phyloP scores from a whole-genome alignment of 2,113 vertebrate species.

The Emydura subglobosa region DNA sequence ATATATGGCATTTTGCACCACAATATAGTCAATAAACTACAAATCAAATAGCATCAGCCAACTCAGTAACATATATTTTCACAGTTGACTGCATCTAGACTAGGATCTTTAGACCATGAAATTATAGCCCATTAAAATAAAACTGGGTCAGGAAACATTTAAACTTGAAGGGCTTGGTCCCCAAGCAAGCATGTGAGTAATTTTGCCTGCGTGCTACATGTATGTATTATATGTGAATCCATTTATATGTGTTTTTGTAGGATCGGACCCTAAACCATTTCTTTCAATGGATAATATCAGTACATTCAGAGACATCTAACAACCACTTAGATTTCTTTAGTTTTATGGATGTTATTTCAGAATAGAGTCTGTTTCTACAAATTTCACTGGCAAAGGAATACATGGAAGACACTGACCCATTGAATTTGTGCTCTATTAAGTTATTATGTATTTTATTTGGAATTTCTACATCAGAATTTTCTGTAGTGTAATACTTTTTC shows the following conservation, averaged over 20 bases:
- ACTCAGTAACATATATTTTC: not conserved
- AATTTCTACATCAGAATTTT: accelerated
- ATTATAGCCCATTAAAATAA: not conserved
- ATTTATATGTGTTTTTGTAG: not conserved
- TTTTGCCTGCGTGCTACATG: not conserved
- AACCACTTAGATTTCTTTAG: not conserved
- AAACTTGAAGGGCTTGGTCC: not conserved
- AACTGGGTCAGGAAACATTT: not conserved
- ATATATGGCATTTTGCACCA: not conserved
- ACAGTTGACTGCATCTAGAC: not conserved
- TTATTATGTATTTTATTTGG: not conserved
- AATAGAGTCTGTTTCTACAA: not conserved
- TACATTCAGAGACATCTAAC: not conserved
- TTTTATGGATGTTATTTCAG: conserved; percentile 32
- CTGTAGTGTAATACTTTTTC: not conserved
- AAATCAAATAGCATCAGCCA: not conserved
- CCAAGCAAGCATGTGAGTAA: not conserved
- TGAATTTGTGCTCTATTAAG: not conserved
- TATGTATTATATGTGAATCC: not conserved
- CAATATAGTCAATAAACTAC: not conserved
- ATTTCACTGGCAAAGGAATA: not conserved
- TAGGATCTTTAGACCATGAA: accelerated
- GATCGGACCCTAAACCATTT: not conserved
- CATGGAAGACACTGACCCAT: not conserved
- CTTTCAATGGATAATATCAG: not conserved